Evolutionary conservation across 2,113 vertebrate species (phyloP).

Genomic region (Trichomycterus rosablanca): DNA sequence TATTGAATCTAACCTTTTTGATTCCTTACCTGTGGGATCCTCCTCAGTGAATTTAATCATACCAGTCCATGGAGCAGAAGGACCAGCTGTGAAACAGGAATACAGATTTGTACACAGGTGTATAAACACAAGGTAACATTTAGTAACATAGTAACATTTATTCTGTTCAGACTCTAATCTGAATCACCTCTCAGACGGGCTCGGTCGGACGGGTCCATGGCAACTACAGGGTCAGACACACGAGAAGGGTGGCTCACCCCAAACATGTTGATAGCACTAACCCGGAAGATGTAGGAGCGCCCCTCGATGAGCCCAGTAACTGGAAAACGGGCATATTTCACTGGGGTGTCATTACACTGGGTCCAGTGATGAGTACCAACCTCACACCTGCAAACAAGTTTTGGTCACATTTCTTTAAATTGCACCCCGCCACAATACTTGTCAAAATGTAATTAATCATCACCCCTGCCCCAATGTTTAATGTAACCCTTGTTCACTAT

Average conservation of each 20-base stretch:
- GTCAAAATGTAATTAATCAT: too few relatives aligned
- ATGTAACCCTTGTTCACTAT: too few relatives aligned
- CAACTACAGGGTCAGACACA: conserved; percentile 81
- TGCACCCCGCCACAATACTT: too few relatives aligned
- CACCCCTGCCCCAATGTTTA: too few relatives aligned
- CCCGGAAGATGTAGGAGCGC: conserved; percentile 88
- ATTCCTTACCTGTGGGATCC: conserved; percentile 79
- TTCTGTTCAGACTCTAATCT: not conserved
- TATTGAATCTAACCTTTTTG: not conserved
- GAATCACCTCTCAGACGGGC: conserved; percentile 79
- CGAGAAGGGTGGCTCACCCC: conserved; percentile 86
- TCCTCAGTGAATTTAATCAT: conserved; percentile 98
- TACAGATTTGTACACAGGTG: not conserved
- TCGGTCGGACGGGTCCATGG: conserved; percentile 89
- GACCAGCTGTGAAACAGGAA: conserved; percentile 68
- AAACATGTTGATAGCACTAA: conserved; percentile 82
- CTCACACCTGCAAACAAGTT: conserved; percentile 76
- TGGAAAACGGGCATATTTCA: conserved; percentile 95
- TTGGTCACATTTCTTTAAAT: too few relatives aligned
- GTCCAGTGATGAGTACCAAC: conserved; percentile 88
- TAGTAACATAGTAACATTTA: not conserved
- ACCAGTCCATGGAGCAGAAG: conserved; percentile 94
- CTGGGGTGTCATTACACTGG: conserved; percentile 90
- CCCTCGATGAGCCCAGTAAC: conserved; percentile 93
- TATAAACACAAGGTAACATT: not conserved